phyloP scores from a whole-genome alignment of 2,888 invertebrate species.

The Phyllotreta cruciferae region DNA sequence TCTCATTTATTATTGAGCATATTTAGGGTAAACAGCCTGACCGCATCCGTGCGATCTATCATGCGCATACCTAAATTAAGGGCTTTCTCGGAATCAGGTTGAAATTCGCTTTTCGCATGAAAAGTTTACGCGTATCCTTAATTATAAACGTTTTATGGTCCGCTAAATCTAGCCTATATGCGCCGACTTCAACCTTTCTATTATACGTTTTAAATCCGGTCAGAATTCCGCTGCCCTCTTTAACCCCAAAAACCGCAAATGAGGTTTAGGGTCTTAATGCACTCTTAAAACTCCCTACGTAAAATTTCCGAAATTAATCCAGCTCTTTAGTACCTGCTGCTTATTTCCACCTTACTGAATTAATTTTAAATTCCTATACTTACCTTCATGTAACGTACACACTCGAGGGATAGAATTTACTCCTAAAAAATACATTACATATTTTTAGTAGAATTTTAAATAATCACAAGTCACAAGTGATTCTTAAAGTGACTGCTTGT shows the following conservation, averaged over 20 bases:
- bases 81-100: neutral
- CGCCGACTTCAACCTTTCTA: conserved; percentile 10
- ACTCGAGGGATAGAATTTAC: too few species aligned
- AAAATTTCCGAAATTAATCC: conserved; percentile 26
- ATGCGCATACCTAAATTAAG: neutral
- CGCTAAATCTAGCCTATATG: neutral
- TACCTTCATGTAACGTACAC: too few species aligned
- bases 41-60: neutral
- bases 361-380: too few species aligned
- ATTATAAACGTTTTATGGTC: conserved; percentile 19
- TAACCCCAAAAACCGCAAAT: conserved; percentile 19
- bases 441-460: too few species aligned
- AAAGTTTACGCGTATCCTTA: conserved; percentile 12
- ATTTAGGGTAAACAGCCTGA: too few species aligned
- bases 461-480: too few species aligned
- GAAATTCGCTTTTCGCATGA: conserved; percentile 1
- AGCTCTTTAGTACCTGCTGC: conserved; percentile 5
- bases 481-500: too few species aligned
- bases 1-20: too few species aligned
- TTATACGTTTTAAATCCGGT: conserved; percentile 26
- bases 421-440: too few species aligned
- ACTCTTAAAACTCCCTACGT: conserved; percentile 21
- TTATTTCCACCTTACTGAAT: too few species aligned
- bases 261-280: conserved; percentile 21
- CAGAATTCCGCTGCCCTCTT: conserved; percentile 17